Evolutionary conservation across 2,113 vertebrate genomes (phyloP).

Genomic region (Mellivora capensis): DNA sequence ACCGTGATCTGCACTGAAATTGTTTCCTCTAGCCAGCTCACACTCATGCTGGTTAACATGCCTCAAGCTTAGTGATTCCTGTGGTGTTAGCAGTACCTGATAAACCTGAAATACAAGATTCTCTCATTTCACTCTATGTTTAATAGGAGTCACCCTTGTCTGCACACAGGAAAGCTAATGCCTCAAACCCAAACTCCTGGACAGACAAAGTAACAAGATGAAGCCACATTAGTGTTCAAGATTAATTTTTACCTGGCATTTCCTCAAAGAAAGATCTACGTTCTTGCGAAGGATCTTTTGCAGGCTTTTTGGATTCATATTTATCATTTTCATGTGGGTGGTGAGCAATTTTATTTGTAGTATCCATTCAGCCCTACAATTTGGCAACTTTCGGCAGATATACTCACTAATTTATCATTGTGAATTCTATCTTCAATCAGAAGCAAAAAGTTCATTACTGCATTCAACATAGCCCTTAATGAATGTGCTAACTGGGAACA

Average conservation of each 20-base stretch:
- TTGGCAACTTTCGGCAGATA: conserved; percentile 58
- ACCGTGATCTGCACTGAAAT: background rate
- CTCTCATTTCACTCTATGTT: background rate
- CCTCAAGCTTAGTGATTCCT: conserved; percentile 28
- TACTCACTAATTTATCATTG: conserved; percentile 65
- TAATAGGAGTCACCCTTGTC: background rate
- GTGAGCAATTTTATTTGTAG: conserved; percentile 72
- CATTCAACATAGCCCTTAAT: conserved; percentile 67
- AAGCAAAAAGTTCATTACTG: conserved; percentile 77
- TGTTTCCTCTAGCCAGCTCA: background rate
- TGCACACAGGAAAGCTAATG: conserved; percentile 57
- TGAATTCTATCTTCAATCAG: conserved; percentile 72
- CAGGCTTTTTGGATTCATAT: conserved; percentile 71
- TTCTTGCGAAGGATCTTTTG: conserved; percentile 57
- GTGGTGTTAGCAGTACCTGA: conserved; percentile 35
- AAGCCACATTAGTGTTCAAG: conserved; percentile 54
- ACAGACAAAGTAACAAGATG: conserved; percentile 59
- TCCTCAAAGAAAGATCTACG: conserved; percentile 61
- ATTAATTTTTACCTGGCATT: conserved; percentile 75
- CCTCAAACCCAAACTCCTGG: conserved; percentile 47
- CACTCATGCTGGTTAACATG: background rate
- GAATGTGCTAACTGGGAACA: conserved; percentile 72
- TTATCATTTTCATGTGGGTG: conserved; percentile 70
- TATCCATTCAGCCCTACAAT: conserved; percentile 73
- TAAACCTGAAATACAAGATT: conserved; percentile 66